Evolutionary conservation across 2,888 invertebrate genomes (phyloP), one percentile per base, ranked within the genome.

Genomic region (Ectemnius continuus): DNA sequence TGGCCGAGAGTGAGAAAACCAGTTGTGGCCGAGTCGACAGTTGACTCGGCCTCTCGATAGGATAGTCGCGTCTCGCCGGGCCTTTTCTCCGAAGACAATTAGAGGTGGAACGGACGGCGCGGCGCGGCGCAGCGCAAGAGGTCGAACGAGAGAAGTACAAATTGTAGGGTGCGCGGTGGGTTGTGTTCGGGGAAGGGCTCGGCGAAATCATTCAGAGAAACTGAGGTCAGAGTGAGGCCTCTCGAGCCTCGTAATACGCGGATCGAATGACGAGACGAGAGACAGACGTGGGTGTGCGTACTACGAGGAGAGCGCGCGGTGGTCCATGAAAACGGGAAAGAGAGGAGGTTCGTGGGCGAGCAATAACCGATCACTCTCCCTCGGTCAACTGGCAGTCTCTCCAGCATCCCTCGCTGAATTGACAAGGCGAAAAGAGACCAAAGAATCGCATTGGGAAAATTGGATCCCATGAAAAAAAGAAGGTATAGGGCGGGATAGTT

Each of bases 301-400:
- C 70, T 73, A 70, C 70, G 67, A 52, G 6, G 36, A 23, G 1
- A 23, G 23, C 23, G 23, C 0, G 36, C 8, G 36, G 11, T 2
- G 36, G 8, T 11, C 36, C 8, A 36, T 36, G 36, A 8, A 36
- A 36, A 36, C 36, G 36, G 64, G 47, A 70, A 70, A 70, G 78
- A 73, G 56, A 67, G 69, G 56, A 67, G 69, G 61, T 28, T 70
- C 62, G 76, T 76, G 76, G 76, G 78, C 65, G 76, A 76, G 72
- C 70, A 16, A 16, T 16, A 52, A 52, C 52, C 52, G 52, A 52
- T 52, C 14, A 52, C 16, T 16, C 52, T 52, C 52, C n/a, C 16
- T 14, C 52, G 52, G 16, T 16, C n/a, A 52, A 52, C 16, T 16
- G 4, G 52, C 52, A 52, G 36, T 13, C 52, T 13, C 52, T 52